phyloP scores from a whole-genome alignment of 2,888 invertebrate genomes.

The Apamea sordens region DNA sequence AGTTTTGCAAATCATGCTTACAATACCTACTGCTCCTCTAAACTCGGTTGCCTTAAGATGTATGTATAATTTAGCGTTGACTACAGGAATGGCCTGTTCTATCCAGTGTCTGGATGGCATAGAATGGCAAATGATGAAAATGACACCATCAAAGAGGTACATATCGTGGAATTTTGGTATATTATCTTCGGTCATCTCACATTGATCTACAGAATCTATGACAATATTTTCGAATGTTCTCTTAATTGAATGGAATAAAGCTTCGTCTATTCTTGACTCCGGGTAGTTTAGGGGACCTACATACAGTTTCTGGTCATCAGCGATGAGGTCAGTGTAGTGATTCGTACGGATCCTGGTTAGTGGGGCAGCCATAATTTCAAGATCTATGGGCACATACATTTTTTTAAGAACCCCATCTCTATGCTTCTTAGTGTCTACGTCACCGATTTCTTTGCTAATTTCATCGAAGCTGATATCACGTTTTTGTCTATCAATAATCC shows the following conservation, averaged over 20 bases:
- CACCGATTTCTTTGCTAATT: slow-evolving; percentile 64
- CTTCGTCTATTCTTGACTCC: slow-evolving; percentile 82
- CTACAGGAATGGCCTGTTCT: slow-evolving; percentile 70
- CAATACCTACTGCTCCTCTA: slow-evolving; percentile 86
- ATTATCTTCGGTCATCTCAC: slow-evolving; percentile 65
- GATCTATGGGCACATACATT: slow-evolving; percentile 80
- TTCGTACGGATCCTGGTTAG: slow-evolving; percentile 80
- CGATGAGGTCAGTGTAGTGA: slow-evolving; percentile 83
- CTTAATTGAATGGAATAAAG: slow-evolving; percentile 79
- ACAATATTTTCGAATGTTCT: slow-evolving; percentile 78
- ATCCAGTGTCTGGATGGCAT: slow-evolving; percentile 79
- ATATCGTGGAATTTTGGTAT: slow-evolving; percentile 84
- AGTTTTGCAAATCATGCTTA: slow-evolving; percentile 81
- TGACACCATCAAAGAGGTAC: slow-evolving; percentile 86
- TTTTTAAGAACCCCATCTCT: slow-evolving; percentile 74
- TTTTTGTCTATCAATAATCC: slow-evolving; percentile 85
- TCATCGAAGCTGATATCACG: slow-evolving; percentile 80
- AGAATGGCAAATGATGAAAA: slow-evolving; percentile 83
- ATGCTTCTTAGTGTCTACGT: slow-evolving; percentile 68
- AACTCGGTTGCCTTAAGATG: slow-evolving; percentile 83
- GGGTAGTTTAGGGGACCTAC: slow-evolving; percentile 84
- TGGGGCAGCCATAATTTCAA: slow-evolving; percentile 77
- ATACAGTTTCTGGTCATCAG: slow-evolving; percentile 85
- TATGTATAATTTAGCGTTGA: slow-evolving; percentile 74
- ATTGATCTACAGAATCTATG: slow-evolving; percentile 69